These are phyloP conservation scores for Ancistrus triradiatus DNA, from an alignment of 2,113 vertebrate genomes.

Conservation along the genomic window DNA sequence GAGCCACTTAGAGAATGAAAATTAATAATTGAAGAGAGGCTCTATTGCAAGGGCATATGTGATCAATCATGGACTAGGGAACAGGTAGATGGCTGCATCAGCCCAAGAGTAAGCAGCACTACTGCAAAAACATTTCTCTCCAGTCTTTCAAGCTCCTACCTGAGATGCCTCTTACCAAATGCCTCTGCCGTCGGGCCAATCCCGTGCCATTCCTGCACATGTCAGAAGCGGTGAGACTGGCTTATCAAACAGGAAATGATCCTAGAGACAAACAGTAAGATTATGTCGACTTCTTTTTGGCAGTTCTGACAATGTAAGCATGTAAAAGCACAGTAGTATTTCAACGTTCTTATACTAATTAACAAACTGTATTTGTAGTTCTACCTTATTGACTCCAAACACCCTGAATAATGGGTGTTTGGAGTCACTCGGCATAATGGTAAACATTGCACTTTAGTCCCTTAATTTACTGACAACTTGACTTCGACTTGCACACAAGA, in stretches of 20 bases:
- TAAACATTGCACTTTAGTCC: too few species aligned
- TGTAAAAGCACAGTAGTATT: too few species aligned
- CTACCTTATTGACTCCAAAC: too few species aligned
- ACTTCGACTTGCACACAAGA: too few species aligned
- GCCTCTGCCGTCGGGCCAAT: conserved; percentile 72
- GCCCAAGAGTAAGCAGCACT: conserved; percentile 26
- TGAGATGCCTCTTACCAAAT: conserved; percentile 63
- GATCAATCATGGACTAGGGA: conserved; percentile 50
- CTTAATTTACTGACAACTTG: too few species aligned
- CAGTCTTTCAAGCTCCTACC: neutral
- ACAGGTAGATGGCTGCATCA: neutral
- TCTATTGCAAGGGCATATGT: conserved; percentile 25
- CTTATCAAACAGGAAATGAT: conserved; percentile 75
- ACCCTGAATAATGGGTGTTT: too few species aligned
- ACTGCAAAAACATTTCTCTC: conserved; percentile 26
- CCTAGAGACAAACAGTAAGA: conserved; percentile 54
- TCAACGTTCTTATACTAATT: too few species aligned
- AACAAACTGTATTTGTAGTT: too few species aligned
- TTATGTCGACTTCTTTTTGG: too few species aligned
- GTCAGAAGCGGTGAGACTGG: conserved; percentile 72
- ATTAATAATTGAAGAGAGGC: conserved; percentile 53
- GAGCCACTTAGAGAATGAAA: conserved; percentile 18
- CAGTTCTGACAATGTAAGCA: too few species aligned
- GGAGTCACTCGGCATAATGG: too few species aligned
- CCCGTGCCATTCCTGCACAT: conserved; percentile 71